These are phyloP conservation scores for Gymnobelideus leadbeateri DNA, from an alignment of 2,113 vertebrate species.

Conservation along the genomic window DNA sequence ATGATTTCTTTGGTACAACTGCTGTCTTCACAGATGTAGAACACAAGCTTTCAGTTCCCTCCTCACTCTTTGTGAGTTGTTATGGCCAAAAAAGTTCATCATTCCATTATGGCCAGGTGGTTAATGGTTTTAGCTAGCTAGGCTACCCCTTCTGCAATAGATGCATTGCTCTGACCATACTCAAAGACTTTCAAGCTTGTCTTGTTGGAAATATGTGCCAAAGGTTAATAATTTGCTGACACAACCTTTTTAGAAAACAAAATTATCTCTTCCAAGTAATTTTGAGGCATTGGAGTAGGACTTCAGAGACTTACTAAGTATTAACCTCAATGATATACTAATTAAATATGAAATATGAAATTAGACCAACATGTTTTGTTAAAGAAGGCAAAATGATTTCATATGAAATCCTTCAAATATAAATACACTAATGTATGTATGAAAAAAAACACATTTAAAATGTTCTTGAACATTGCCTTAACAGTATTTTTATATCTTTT, in stretches of 20 bases:
- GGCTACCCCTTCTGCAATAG: background rate
- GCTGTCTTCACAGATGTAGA: background rate
- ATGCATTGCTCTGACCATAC: background rate
- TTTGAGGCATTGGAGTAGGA: background rate
- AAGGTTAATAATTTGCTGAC: background rate
- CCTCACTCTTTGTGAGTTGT: background rate
- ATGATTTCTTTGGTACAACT: background rate
- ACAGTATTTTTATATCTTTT: background rate
- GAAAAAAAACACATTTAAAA: slow-evolving; percentile 3
- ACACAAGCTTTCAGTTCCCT: background rate
- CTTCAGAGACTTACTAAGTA: background rate
- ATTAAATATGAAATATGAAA: slow-evolving; percentile 33
- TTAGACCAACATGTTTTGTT: background rate
- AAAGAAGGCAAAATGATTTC: slow-evolving; percentile 38
- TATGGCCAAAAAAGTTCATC: background rate
- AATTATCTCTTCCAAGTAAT: background rate
- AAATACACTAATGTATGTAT: background rate
- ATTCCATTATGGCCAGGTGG: background rate
- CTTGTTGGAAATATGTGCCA: background rate
- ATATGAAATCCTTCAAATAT: slow-evolving; percentile 19
- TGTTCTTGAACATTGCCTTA: background rate
- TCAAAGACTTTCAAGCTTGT: background rate
- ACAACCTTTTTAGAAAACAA: background rate
- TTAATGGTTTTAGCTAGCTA: background rate
- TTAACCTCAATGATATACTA: background rate